phyloP scores from a whole-genome alignment of 2,797 vertebrate genomes.

The Enteromius trimaculatus region DNA sequence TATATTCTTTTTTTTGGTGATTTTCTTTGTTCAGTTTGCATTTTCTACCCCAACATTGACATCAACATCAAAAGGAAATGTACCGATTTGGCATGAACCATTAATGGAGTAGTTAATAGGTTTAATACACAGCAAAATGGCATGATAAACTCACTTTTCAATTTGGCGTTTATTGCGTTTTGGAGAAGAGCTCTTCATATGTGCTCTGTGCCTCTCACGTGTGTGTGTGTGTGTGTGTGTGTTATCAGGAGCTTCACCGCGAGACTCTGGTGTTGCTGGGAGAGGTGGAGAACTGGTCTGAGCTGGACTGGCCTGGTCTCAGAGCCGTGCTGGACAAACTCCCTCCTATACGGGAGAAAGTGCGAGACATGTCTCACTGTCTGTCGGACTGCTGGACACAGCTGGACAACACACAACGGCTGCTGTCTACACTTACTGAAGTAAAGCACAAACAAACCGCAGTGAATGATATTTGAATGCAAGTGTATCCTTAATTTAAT shows the following conservation, averaged over 20 bases:
- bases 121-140: too few relatives aligned
- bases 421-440: slow-evolving; percentile 80
- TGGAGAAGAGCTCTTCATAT: too few relatives aligned
- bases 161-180: too few relatives aligned
- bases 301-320: slow-evolving; percentile 78
- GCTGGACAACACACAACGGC: slow-evolving; percentile 80
- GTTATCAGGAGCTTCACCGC: slow-evolving; percentile 76
- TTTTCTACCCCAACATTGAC: too few relatives aligned
- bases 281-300: slow-evolving; percentile 76
- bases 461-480: background rate
- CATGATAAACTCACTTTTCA: too few relatives aligned
- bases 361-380: slow-evolving; percentile 80
- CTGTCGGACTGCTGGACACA: slow-evolving; percentile 81
- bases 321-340: slow-evolving; percentile 70
- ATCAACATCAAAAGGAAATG: too few relatives aligned
- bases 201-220: background rate
- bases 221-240: slow-evolving; percentile 7
- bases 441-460: slow-evolving; percentile 56
- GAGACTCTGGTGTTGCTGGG: slow-evolving; percentile 75
- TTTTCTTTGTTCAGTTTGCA: too few relatives aligned
- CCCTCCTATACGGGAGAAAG: slow-evolving; percentile 76
- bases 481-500: background rate
- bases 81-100: too few relatives aligned
- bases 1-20: too few relatives aligned
- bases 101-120: too few relatives aligned